These are phyloP conservation scores for Meloidogyne exigua DNA, from an alignment of 1,140 invertebrate species.

Conservation along the genomic window DNA sequence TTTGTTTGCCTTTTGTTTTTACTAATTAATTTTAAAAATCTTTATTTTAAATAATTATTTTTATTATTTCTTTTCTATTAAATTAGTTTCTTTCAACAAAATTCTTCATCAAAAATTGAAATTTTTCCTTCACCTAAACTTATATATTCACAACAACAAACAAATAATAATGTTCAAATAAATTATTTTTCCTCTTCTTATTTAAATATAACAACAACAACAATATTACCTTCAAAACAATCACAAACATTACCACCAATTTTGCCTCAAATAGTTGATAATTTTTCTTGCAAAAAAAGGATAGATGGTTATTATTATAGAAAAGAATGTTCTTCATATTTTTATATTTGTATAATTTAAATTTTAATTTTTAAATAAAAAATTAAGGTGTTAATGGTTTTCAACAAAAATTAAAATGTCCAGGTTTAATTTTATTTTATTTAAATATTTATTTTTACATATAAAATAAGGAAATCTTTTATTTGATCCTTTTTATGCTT, in stretches of 20 bases:
- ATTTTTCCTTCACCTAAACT: not conserved
- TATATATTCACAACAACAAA: not conserved
- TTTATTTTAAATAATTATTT: not conserved
- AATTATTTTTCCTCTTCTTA: not conserved
- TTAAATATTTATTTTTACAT: not conserved
- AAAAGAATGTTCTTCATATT: not conserved
- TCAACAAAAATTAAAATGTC: constrained; percentile 15
- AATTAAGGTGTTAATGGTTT: constrained; percentile 2
- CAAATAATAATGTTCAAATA: not conserved
- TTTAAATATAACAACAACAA: not conserved
- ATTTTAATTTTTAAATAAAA: not conserved
- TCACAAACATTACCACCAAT: not conserved
- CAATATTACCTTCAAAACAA: not conserved
- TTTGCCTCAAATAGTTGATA: not conserved
- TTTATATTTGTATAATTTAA: constrained; percentile 12
- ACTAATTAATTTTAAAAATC: not conserved
- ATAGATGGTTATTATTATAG: constrained; percentile 20
- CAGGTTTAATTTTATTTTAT: not conserved
- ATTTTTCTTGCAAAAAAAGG: constrained; percentile 13
- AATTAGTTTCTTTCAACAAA: not conserved
- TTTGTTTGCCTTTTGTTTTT: no score
- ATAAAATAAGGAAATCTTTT: not conserved
- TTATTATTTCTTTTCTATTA: no score
- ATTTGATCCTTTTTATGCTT: constrained; percentile 11
- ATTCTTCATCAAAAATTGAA: not conserved